Evolutionary conservation across 2,797 vertebrate species (phyloP), one percentile per base, ranked within the genome.

Genomic region (Premnoplex brunnescens): DNA sequence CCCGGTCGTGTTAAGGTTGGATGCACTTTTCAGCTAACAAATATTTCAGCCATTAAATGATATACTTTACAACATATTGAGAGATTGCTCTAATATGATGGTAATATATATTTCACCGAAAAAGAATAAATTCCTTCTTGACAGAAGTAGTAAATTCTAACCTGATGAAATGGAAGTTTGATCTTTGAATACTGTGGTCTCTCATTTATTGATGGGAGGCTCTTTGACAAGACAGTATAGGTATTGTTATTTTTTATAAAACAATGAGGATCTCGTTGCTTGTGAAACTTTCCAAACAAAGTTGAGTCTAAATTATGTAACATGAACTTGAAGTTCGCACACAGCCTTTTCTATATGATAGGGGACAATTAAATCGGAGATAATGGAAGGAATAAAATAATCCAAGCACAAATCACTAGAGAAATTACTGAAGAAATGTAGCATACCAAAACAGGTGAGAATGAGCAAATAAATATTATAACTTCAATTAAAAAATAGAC

Each of bases 381-480:
- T 96, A 98, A 97, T 93, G 75, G 82, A 94, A 97, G 94, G 85
- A 95, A 96, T 97, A 93, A 94, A 81, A 92, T 93, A 96, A 97
- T 95, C 86, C 79, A 96, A 96, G 71, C 91, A 95, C 59, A 97
- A 97, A 96, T 96, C 98, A 97, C 97, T 92, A 95, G 97, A 97
- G 97, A 98, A 98, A 98, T 98, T 98, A 98, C 78, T 66, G 95
- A 95, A 96, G 96, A 97, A 97, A 97, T 97, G 93, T 92, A 97
- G 95, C 97, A 97, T 97, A 96, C 79, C 69, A 86, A 97, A 97
- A 97, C 94, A 98, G 95, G 96, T 97, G 86, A 98, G 95, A 97
- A 95, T 96, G 91, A 96, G 89, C 97, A 98, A 98, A 97, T 98
- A 98, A 98, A 98, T 98, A 98, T 97, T 97, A 97, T 97, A 97